Conservation (phyloP, 1,140 invertebrate genomes). For the Lordiphosa collinella region DNA sequence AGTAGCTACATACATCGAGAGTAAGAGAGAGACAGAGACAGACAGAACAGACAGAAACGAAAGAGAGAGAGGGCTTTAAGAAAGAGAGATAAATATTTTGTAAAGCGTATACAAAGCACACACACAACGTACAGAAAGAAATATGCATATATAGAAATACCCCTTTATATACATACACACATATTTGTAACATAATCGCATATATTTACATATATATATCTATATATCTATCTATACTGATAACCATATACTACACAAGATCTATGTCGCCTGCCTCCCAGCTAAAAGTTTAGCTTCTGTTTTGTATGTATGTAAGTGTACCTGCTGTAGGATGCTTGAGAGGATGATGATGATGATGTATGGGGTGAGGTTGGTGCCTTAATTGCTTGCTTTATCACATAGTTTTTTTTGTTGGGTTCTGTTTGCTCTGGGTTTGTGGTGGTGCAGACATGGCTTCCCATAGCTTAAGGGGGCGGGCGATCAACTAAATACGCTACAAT, state of each 20-base stretch:
- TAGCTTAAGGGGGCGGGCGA: no score
- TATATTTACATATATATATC: slow-evolving; percentile 21
- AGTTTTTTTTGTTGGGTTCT: no score
- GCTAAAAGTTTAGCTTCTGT: background rate
- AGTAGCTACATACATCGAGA: slow-evolving; percentile 4
- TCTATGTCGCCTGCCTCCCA: slow-evolving; percentile 8
- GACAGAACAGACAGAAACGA: background rate
- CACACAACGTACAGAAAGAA: slow-evolving; percentile 14
- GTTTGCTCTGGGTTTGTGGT: no score
- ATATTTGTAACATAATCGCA: slow-evolving; percentile 49
- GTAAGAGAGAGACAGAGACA: slow-evolving; percentile 1
- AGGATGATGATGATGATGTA: no score
- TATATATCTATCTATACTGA: slow-evolving; percentile 12
- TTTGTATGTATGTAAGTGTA: slow-evolving; percentile 25
- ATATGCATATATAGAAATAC: slow-evolving; percentile 44
- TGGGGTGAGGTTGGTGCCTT: no score
- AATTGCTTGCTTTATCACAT: slow-evolving; percentile 40
- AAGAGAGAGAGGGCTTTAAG: background rate
- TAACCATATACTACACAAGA: slow-evolving; percentile 15
- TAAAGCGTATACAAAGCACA: slow-evolving; percentile 60
- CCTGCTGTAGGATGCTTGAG: no score
- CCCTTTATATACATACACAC: slow-evolving; percentile 30
- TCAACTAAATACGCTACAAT: no score
- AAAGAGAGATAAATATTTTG: slow-evolving; percentile 54
- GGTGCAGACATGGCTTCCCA: no score